These are phyloP conservation scores for Megalurothrips usitatus DNA, from an alignment of 2,888 invertebrate species.

Conservation along the genomic window DNA sequence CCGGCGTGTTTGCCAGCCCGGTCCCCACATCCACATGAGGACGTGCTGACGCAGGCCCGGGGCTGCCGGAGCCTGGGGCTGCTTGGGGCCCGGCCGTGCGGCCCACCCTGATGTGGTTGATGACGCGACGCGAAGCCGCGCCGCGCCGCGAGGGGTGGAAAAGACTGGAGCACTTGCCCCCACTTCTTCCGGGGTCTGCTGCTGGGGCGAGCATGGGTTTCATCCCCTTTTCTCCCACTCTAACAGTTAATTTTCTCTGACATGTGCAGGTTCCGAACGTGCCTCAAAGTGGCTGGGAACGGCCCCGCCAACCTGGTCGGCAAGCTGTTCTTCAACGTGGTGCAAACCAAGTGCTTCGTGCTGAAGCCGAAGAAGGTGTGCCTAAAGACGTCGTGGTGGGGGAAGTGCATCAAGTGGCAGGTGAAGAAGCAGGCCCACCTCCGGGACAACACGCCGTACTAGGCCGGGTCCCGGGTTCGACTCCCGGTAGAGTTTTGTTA, in stretches of 20 bases:
- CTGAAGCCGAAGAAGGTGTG: constrained; percentile 75
- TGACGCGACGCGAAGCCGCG: too few species aligned
- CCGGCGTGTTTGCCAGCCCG: too few species aligned
- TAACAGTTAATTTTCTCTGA: not conserved
- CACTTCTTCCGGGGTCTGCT: not conserved
- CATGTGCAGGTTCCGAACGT: constrained; percentile 76
- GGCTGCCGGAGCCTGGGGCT: not conserved
- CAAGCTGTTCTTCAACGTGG: constrained; percentile 89
- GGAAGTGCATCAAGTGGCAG: constrained; percentile 67
- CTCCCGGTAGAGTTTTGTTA: not conserved
- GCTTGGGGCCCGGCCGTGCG: too few species aligned
- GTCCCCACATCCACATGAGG: not conserved
- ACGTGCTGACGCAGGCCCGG: not conserved
- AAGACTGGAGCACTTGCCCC: too few species aligned
- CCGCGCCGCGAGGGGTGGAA: too few species aligned
- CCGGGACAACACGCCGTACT: constrained; percentile 68
- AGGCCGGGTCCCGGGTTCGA: not conserved
- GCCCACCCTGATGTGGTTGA: too few species aligned
- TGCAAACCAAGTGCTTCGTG: constrained; percentile 91
- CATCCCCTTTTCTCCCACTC: too few species aligned
- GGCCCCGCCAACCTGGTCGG: constrained; percentile 86
- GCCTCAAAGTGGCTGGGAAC: constrained; percentile 80
- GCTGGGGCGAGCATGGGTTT: too few species aligned
- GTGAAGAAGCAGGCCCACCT: constrained; percentile 67
- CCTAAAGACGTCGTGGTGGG: constrained; percentile 72